phyloP scores from a whole-genome alignment of 2,113 vertebrate genomes.

The Bucco capensis region DNA sequence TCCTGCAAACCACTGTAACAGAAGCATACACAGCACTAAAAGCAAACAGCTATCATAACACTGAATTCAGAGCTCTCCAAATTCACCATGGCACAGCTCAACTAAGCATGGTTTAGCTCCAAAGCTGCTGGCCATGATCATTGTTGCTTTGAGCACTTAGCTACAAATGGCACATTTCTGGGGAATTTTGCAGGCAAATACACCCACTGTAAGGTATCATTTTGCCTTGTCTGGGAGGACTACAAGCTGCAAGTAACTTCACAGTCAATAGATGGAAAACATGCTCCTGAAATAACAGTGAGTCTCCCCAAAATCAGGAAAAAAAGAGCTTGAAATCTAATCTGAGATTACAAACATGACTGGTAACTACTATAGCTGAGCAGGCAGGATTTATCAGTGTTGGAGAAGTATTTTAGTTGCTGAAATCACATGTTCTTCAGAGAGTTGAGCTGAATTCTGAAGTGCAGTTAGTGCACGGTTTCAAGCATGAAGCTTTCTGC shows the following conservation, averaged over 20 bases:
- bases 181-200: background rate
- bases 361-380: background rate
- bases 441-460: background rate
- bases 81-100: background rate
- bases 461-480: background rate
- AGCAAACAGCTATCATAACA: background rate
- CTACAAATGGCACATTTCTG: background rate
- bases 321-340: background rate
- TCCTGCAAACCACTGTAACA: background rate
- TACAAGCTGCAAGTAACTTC: background rate
- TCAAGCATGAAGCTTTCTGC: background rate
- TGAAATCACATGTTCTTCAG: background rate
- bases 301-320: background rate
- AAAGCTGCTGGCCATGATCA: background rate
- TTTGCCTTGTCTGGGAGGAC: background rate
- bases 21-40: background rate
- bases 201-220: background rate
- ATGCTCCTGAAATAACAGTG: rapidly evolving
- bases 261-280: background rate
- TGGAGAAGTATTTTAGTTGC: background rate
- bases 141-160: background rate
- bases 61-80: background rate
- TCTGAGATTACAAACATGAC: background rate
- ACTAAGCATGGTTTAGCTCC: background rate
- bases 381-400: background rate